A percentile compares a stretch with the other conserved stretches of the same genome.
Evolutionary conservation across 30 jellyfish, hydroid and myxozoan genomes (phyloP).

Genomic region (Euphysa ruthae): DNA sequence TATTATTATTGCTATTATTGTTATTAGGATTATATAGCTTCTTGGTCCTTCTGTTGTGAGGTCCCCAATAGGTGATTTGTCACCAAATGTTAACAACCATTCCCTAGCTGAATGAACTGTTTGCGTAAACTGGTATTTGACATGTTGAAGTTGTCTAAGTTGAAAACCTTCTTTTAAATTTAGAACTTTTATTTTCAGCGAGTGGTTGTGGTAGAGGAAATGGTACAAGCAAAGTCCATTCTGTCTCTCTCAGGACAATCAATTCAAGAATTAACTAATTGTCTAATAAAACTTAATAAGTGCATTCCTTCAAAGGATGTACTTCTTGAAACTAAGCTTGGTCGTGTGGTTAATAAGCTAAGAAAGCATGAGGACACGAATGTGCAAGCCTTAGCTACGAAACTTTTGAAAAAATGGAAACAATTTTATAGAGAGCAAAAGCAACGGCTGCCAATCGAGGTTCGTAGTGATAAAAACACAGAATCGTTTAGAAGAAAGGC

Average conservation of each 20-base stretch:
- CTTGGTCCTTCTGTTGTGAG: too few relatives aligned
- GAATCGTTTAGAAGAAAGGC: constrained; percentile 63
- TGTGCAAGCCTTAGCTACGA: constrained; percentile 48
- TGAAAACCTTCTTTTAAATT: not conserved
- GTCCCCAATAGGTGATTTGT: too few relatives aligned
- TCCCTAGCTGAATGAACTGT: too few relatives aligned
- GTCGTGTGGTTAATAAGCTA: constrained; percentile 59
- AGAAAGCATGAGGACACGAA: constrained; percentile 43
- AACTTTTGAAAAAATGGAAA: constrained; percentile 60
- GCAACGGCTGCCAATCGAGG: constrained; percentile 59
- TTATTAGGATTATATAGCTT: too few relatives aligned
- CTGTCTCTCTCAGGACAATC: constrained; percentile 23
- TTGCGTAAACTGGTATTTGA: too few relatives aligned
- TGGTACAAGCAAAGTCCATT: constrained; percentile 25
- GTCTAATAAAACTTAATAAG: constrained; percentile 42
- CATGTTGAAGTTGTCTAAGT: too few relatives aligned
- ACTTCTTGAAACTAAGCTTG: constrained; percentile 59
- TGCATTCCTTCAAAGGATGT: constrained; percentile 78
- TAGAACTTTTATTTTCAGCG: constrained; percentile 30
- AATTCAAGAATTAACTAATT: constrained; percentile 1
- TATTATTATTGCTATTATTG: too few relatives aligned
- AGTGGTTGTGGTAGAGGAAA: constrained; percentile 80
- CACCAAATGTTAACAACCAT: too few relatives aligned
- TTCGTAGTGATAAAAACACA: constrained; percentile 63
- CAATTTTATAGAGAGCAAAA: constrained; percentile 50